phyloP scores from a whole-genome alignment of 2,113 vertebrate genomes.

The Cynopterus brachyotis region DNA sequence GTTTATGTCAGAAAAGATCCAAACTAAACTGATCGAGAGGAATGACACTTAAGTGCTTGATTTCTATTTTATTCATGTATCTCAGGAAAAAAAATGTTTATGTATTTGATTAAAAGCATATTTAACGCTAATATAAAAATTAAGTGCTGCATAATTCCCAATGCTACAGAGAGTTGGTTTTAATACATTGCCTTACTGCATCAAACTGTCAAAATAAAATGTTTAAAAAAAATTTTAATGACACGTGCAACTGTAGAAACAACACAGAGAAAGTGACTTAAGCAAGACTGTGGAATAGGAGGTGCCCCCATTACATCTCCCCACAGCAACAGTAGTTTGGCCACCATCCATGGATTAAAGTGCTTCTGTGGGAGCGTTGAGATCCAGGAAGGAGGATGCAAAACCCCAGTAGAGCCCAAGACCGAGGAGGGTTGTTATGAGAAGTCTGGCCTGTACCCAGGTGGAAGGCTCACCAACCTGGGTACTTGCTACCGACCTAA shows the following conservation, averaged over 20 bases:
- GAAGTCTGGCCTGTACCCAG: not conserved
- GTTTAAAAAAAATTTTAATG: not conserved
- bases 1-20: not conserved
- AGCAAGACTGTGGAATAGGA: not conserved
- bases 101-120: not conserved
- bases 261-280: not conserved
- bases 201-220: not conserved
- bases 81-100: not conserved
- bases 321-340: not conserved
- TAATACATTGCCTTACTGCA: not conserved
- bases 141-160: not conserved
- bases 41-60: not conserved
- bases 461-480: not conserved
- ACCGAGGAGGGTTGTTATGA: not conserved
- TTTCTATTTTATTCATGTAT: not conserved
- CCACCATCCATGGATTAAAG: not conserved
- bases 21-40: not conserved
- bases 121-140: slow-evolving; percentile 10
- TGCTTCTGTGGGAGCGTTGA: not conserved
- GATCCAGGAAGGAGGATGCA: not conserved
- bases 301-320: not conserved
- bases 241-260: not conserved
- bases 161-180: not conserved
- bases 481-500: not conserved
- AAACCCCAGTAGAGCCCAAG: not conserved